phyloP scores from a whole-genome alignment of 92 coral and sea anemone genomes.

The Bergia sp. region DNA sequence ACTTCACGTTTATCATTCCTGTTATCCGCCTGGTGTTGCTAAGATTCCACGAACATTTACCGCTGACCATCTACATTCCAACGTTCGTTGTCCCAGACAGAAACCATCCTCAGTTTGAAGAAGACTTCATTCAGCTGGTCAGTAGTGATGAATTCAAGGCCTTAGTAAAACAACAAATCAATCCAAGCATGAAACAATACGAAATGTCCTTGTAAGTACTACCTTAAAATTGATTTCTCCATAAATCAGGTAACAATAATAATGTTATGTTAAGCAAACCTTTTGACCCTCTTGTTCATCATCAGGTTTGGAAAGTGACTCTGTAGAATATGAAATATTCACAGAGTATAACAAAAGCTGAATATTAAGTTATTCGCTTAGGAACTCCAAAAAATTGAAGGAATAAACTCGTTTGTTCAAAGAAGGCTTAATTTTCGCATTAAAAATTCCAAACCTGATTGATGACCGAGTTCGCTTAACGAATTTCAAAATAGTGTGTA shows the following conservation, averaged over 20 bases:
- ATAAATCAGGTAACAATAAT: too few relatives aligned
- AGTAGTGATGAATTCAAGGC: constrained; percentile 91
- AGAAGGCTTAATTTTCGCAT: too few relatives aligned
- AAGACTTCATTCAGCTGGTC: constrained; percentile 72
- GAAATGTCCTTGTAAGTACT: constrained; percentile 79
- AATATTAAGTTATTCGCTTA: too few relatives aligned
- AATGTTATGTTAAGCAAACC: too few relatives aligned
- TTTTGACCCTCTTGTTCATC: too few relatives aligned
- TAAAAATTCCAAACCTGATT: too few relatives aligned
- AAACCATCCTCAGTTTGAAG: constrained; percentile 68
- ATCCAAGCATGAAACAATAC: constrained; percentile 90
- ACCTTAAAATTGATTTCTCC: not conserved
- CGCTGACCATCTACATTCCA: constrained; percentile 92
- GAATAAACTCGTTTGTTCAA: too few relatives aligned
- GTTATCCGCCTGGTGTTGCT: constrained; percentile 82
- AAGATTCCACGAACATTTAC: constrained; percentile 81
- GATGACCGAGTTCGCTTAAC: too few relatives aligned
- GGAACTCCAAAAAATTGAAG: too few relatives aligned
- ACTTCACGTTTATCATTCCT: constrained; percentile 89
- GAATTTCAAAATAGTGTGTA: not conserved
- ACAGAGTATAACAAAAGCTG: too few relatives aligned
- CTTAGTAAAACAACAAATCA: constrained; percentile 87
- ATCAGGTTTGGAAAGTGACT: too few relatives aligned
- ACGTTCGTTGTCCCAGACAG: constrained; percentile 71
- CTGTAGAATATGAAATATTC: too few relatives aligned